Evolutionary conservation across 2,113 vertebrate genomes (phyloP).

Genomic region (Tenrec ecaudatus): DNA sequence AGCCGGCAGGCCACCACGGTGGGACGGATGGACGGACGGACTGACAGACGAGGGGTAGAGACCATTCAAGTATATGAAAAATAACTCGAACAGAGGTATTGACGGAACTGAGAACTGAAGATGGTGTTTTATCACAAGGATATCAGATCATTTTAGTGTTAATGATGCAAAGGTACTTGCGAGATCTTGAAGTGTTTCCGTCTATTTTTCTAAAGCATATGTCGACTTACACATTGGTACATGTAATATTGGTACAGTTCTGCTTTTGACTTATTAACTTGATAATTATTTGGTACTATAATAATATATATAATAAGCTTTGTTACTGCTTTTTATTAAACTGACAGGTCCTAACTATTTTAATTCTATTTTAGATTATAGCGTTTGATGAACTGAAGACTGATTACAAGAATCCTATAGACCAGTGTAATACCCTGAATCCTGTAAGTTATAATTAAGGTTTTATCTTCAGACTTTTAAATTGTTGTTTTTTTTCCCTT

Average conservation of each 20-base stretch:
- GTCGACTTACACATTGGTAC: neutral
- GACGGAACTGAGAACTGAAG: conserved; percentile 36
- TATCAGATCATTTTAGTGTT: conserved; percentile 10
- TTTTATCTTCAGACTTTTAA: conserved; percentile 32
- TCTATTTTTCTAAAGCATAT: neutral
- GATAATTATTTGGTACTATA: conserved; percentile 2
- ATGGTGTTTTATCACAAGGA: neutral
- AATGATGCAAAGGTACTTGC: neutral
- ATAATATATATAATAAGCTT: too few species aligned
- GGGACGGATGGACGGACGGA: neutral
- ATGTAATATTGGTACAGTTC: neutral
- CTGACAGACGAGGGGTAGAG: neutral
- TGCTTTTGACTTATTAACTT: conserved; percentile 48
- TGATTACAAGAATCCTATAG: conserved; percentile 99
- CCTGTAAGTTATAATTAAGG: conserved; percentile 91
- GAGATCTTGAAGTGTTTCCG: conserved; percentile 22
- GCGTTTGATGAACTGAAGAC: conserved; percentile 99
- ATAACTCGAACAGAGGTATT: neutral
- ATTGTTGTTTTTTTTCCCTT: neutral
- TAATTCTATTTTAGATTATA: conserved; percentile 92
- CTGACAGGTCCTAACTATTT: conserved; percentile 52
- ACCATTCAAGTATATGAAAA: conserved; percentile 25
- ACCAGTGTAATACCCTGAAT: conserved; percentile 99
- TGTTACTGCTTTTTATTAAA: neutral
- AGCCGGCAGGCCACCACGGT: neutral